Base-by-base conservation (phyloP, 2,888 invertebrate species). In the Drosophila longiperda region DNA sequence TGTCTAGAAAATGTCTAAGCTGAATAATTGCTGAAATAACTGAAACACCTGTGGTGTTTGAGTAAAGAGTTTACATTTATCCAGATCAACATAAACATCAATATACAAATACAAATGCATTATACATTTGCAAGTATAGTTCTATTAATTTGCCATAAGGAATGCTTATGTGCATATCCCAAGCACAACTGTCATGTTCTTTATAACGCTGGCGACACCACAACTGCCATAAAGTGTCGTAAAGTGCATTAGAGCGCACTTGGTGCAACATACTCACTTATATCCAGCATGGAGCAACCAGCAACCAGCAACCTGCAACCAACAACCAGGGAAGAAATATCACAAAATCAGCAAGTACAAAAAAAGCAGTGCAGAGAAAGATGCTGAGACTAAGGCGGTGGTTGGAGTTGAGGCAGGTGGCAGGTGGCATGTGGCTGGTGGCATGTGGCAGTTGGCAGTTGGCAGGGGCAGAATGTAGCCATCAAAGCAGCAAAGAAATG, bases 211-310 rank as follows among this genome's bases (percentile, higher is more conserved):
- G 60, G 63, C 61, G 71, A 71, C 78, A 68, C 75, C 85, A 64
- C 79, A 78, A 57, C 75, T 57, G 75, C 68, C 69, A 78, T 88
- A 86, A 83, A 86, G 89, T 88, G 89, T 88, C 87, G 76, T 84
- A 88, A 88, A 86, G 84, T 86, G 86, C 86, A 86, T 86, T 88
- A 88, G 87, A 86, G 87, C 87, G 73, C 82, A 80, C 82, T 88
- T 82, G 83, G 82, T 78, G 80, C 70, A 75, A 60, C 58, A 60
- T 61, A 50, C 50, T 50, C 61, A 29, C 29, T 29, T 5, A 6
- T 6, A 29, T 29, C 6, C 29, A 6, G 29, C 29, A 6, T 5
- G 29, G 29, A 1, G 29, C 29, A 29, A 29, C 6, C 29, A 6
- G 29, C 26, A 26, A 4, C 5, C 5, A 26, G 26, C 29, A 29